phyloP scores from a whole-genome alignment of 2,888 invertebrate genomes.

The Minunthozetes semirufus region DNA sequence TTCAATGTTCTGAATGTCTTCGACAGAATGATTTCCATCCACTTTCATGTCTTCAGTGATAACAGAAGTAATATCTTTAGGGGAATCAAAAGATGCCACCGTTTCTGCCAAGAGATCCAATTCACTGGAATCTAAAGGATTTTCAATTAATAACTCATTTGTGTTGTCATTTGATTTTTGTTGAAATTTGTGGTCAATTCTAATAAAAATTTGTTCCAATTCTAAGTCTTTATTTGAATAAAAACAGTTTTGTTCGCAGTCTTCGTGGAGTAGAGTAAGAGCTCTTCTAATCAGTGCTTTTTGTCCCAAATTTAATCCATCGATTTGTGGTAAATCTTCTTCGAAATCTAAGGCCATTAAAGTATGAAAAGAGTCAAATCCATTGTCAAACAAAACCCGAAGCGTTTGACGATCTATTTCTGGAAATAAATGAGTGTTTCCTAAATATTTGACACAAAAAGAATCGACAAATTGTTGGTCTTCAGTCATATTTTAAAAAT shows the following conservation, averaged over 20 bases:
- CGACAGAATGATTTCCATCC: too few species aligned
- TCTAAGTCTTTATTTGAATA: not conserved
- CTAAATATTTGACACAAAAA: conserved; percentile 4
- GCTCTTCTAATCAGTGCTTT: not conserved
- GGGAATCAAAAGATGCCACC: too few species aligned
- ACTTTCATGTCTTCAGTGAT: too few species aligned
- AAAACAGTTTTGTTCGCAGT: not conserved
- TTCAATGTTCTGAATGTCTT: too few species aligned
- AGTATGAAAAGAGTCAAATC: not conserved
- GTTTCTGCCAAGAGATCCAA: too few species aligned
- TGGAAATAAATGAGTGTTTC: not conserved
- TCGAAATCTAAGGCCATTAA: not conserved
- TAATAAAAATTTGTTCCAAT: not conserved
- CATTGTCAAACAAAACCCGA: not conserved
- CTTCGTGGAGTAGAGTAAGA: not conserved
- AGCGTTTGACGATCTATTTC: not conserved
- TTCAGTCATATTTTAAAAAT: too few species aligned
- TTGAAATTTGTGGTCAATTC: not conserved
- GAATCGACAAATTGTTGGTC: not conserved
- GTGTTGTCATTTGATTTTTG: not conserved
- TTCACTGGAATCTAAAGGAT: too few species aligned
- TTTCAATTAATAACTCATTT: too few species aligned
- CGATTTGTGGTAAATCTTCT: not conserved
- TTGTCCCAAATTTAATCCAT: not conserved
- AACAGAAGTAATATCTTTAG: too few species aligned